Evolutionary conservation across 2,797 vertebrate species (phyloP), one percentile per base, ranked within the genome.

Genomic region (Halcyon smyrnensis): DNA sequence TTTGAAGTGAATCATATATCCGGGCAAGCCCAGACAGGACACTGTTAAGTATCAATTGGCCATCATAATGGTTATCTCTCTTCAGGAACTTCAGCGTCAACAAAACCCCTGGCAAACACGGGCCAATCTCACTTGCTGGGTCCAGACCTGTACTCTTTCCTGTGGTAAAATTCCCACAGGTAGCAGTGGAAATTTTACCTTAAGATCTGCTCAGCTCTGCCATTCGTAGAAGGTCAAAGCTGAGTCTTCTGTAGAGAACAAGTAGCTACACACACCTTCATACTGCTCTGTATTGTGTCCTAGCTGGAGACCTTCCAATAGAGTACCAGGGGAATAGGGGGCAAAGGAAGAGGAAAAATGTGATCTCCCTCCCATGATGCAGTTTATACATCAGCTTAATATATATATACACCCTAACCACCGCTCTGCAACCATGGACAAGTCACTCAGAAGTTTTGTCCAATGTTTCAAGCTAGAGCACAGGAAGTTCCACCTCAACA

Each of bases 61-160:
- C 96, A 87, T 91, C 95, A 93, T 73, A 96, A 93, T 95, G 64
- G 92, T 97, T 98, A 97, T 98, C 74, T 90, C 86, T 96, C 93
- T 97, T 97, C 60, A 94, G 93, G 94, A 97, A 96, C 89, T 94
- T 95, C 83, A 93, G 28, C 64, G 77, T 96, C 94, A 91, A 92
- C 73, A 94, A 89, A 93, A 92, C 53, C 64, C 17, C 89, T 83
- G 93, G 88, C 91, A 93, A 95, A 93, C 59, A 76, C 12, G 85
- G 64, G 53, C 45, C 57, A 46, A 34, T 51, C 68, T 92, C 41
- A 68, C 32, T 14, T 34, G 64, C 36, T 0, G 3, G 56, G 84
- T 41, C 84, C 90, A 93, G 79, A 70, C 71, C 71, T 80, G 81
- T 70, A 91, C 27, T 74, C 50, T 70, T 83, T 93, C 57, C 53